Percentiles rank a stretch among this genome's conserved stretches.
phyloP scores from a whole-genome alignment of 2,113 vertebrate genomes.

The Rhabdornis inornatus region DNA sequence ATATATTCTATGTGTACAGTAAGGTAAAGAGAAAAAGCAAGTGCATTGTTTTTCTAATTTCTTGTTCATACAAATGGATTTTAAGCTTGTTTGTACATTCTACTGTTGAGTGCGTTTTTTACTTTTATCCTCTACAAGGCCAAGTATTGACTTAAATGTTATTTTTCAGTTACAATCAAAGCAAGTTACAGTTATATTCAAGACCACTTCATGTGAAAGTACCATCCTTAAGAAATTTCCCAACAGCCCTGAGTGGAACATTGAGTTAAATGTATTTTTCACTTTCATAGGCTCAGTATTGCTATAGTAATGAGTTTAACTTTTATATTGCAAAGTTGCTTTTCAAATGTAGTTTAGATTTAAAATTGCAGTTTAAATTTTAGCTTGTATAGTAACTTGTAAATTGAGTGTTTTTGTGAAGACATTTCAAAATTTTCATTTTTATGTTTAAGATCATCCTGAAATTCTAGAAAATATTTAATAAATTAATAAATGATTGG shows the following conservation, averaged over 20 bases:
- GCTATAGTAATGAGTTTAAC: not conserved
- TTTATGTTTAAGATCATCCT: not conserved
- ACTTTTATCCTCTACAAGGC: not conserved
- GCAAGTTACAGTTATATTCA: not conserved
- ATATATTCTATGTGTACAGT: not conserved
- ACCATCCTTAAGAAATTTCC: not conserved
- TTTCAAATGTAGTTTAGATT: not conserved
- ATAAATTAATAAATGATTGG: not conserved
- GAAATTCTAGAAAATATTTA: not conserved
- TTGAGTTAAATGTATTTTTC: not conserved
- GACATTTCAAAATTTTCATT: not conserved
- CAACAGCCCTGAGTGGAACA: not conserved
- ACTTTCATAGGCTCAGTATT: not conserved
- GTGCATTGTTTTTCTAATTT: not conserved
- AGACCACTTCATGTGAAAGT: not conserved
- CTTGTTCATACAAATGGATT: not conserved
- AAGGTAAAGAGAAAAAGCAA: not conserved
- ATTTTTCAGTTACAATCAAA: not conserved
- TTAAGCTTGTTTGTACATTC: not conserved
- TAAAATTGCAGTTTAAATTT: not conserved
- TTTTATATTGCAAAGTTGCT: not conserved
- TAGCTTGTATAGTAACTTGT: not conserved
- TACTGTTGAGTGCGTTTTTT: not conserved
- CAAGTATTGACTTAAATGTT: not conserved
- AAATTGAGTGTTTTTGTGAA: constrained; percentile 26